Evolutionary conservation across 53 echinoderm and acorn worm species (phyloP).

Genomic region (Crossaster papposus): DNA sequence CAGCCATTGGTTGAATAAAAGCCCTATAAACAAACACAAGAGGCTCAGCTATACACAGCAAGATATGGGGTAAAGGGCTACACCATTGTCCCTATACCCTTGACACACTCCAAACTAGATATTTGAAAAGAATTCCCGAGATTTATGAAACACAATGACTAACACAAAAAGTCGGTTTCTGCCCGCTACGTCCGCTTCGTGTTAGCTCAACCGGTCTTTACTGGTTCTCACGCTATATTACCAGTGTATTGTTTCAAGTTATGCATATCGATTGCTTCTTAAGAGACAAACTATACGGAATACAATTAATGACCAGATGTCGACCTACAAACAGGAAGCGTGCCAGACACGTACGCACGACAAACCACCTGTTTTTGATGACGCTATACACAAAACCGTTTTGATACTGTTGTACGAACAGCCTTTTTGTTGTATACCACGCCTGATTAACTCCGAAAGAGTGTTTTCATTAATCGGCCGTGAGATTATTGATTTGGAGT

Average conservation of each 20-base stretch:
- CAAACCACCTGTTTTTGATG: constrained; percentile 38
- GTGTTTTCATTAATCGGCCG: background rate
- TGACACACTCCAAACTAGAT: too few relatives aligned
- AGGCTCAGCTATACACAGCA: too few relatives aligned
- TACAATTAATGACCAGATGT: background rate
- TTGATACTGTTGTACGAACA: background rate
- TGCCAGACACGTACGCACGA: background rate
- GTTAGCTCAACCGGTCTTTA: too few relatives aligned
- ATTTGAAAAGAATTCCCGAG: too few relatives aligned
- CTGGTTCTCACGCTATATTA: background rate
- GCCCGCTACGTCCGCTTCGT: too few relatives aligned
- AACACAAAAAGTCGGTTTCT: too few relatives aligned
- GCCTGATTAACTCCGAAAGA: background rate
- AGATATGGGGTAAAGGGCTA: too few relatives aligned
- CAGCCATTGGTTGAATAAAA: too few relatives aligned
- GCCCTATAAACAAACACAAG: too few relatives aligned
- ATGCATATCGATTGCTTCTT: background rate
- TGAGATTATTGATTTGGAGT: background rate
- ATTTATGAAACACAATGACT: too few relatives aligned
- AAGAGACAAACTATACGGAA: background rate
- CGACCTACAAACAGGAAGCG: background rate
- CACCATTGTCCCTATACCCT: too few relatives aligned
- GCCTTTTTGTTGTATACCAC: background rate
- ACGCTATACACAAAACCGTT: background rate
- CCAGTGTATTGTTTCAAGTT: background rate